Percentiles rank a stretch among this genome's conserved stretches.
Conservation (phyloP, 2,797 vertebrate species). For the Cynopterus sphinx region DNA sequence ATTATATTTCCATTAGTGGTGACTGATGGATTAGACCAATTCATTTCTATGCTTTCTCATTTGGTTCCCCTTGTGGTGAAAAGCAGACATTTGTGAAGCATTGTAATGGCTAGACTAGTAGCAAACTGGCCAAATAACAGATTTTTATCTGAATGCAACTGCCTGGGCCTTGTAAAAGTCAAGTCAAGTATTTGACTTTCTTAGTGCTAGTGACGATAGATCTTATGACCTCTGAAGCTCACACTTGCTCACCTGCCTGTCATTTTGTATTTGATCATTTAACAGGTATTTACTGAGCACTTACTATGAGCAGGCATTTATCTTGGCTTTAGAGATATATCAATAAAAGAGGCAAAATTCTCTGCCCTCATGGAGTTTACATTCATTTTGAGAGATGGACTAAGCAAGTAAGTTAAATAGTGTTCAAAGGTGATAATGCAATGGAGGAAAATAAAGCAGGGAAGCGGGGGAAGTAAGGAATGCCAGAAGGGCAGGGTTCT, state of each 20-base stretch:
- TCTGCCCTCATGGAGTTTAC: background rate
- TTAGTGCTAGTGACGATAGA: background rate
- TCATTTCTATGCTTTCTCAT: background rate
- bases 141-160: background rate
- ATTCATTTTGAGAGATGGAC: background rate
- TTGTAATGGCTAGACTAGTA: background rate
- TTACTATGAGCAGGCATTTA: background rate
- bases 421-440: background rate
- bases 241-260: background rate
- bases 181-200: background rate
- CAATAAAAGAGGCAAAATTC: background rate
- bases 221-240: background rate
- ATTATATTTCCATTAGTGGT: slow-evolving; percentile 37
- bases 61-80: slow-evolving; percentile 46
- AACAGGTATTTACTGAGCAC: background rate
- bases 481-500: background rate
- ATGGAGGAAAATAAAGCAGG: background rate
- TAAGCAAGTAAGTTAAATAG: background rate
- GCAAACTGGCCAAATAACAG: background rate
- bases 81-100: slow-evolving; percentile 26
- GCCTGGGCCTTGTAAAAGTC: background rate
- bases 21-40: slow-evolving; percentile 35
- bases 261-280: background rate
- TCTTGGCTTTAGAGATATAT: background rate
- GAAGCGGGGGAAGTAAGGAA: background rate